A percentile compares a stretch with the other conserved stretches of the same genome.
Conservation (phyloP, 2,797 vertebrate genomes). For the Muraenolepis orangiensis region DNA sequence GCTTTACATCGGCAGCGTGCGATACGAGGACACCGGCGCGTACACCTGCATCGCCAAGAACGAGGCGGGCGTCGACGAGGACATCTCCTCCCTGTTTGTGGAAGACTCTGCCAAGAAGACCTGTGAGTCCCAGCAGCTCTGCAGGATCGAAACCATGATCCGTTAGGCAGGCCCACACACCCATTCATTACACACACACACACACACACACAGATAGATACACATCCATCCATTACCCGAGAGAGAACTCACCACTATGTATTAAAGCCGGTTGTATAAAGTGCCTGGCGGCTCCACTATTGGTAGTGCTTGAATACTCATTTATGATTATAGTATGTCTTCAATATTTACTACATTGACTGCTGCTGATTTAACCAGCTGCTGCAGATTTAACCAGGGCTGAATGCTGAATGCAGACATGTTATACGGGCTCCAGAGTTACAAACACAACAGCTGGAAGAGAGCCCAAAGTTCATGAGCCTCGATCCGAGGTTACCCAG, state of each 20-base stretch:
- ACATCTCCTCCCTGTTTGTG: conserved; percentile 95
- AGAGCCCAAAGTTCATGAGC: not conserved
- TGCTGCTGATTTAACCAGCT: too few species aligned
- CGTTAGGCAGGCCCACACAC: not conserved
- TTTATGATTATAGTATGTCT: not conserved
- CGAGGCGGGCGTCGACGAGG: conserved; percentile 94
- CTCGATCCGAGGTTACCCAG: not conserved
- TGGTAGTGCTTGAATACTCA: not conserved
- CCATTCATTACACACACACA: not conserved
- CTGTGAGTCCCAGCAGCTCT: conserved; percentile 70
- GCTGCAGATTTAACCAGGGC: too few species aligned
- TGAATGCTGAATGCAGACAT: not conserved
- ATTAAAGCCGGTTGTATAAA: not conserved
- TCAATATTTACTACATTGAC: not conserved
- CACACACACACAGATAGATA: not conserved
- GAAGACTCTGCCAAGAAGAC: conserved; percentile 95
- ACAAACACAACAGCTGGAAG: not conserved
- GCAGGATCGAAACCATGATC: not conserved
- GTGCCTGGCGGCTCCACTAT: not conserved
- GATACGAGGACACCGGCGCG: conserved; percentile 95
- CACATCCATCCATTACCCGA: not conserved
- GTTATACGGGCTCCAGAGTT: not conserved
- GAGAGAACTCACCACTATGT: not conserved
- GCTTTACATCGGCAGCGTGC: conserved; percentile 86
- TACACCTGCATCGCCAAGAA: conserved; percentile 98